Evolutionary conservation across 1,140 invertebrate genomes (phyloP), one percentile per base, ranked within the genome.

Genomic region (Drosophila asahinai): DNA sequence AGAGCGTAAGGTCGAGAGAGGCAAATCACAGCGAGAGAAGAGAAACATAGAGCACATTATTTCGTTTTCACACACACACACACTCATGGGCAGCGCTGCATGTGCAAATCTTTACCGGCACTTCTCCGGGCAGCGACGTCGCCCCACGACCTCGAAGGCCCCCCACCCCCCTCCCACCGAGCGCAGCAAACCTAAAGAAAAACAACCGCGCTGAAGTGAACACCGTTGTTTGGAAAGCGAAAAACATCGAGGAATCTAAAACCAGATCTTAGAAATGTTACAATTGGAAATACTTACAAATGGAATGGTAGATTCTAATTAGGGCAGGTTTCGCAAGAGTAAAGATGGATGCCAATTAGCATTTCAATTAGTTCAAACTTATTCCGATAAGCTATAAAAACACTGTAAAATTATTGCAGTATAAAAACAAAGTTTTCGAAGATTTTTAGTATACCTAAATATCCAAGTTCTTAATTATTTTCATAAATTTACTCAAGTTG

Each of bases 71-170:
- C 27, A n/a, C 47, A 47, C 27, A n/a, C 47, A 42, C 62, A 51
- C 38, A 43, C 15, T 42, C 7, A 17, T 2, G 17, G 48, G 38
- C 57, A 38, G 57, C 51, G 60, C 57, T 83, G 83, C 80, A 80
- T 76, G 59, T 79, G 70, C 74, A 81, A 66, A 60, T 48, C 60
- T 79, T 14, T 78, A 66, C 82, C 82, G 82, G 82, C 74, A 84
- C 76, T 72, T 70, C 66, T 43, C n/a, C 17, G 33, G 36, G 38
- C 70, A 58, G 49, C 22, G 49, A 43, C 36, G 38, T 38, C 43
- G 55, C 19, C 70, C 45, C 49, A 48, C 74, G 70, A 65, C 61
- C 47, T 65, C 52, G 45, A 54, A 49, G 5, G 7, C 47, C 54
- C 36, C 42, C 22, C 17, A 22, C 33, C 43, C 47, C 42, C 22